Evolutionary conservation across 2,888 invertebrate species (phyloP).

Genomic region (Sisyra terminalis): DNA sequence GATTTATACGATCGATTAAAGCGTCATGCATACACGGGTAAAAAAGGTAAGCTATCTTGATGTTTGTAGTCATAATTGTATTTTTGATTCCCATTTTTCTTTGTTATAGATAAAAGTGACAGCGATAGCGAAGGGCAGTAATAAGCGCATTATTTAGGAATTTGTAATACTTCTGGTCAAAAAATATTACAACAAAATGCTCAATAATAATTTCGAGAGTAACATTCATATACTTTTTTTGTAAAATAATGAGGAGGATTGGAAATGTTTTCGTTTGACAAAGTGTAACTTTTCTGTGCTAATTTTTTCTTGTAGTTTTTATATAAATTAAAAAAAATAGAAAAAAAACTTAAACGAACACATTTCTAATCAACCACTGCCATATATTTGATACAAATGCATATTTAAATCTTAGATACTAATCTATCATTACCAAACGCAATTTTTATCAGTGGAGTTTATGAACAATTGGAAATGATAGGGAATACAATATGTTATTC

Average conservation of each 20-base stretch:
- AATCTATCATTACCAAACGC: too few relatives aligned
- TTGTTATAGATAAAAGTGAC: slow-evolving; percentile 75
- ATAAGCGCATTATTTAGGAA: slow-evolving; percentile 17
- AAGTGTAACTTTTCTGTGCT: not conserved
- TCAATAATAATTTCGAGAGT: slow-evolving; percentile 1
- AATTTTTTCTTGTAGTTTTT: too few relatives aligned
- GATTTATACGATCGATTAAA: slow-evolving; percentile 90
- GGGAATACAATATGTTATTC: too few relatives aligned
- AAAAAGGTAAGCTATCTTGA: slow-evolving; percentile 57
- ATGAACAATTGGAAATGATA: too few relatives aligned
- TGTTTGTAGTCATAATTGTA: not conserved
- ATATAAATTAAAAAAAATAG: too few relatives aligned
- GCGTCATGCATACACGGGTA: slow-evolving; percentile 86
- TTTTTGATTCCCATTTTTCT: slow-evolving; percentile 11
- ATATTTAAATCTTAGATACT: too few relatives aligned
- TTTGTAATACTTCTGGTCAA: slow-evolving; percentile 7
- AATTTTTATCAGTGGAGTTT: too few relatives aligned
- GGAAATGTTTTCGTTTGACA: slow-evolving; percentile 5
- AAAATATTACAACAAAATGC: slow-evolving; percentile 1
- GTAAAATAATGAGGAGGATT: not conserved
- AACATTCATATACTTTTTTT: not conserved
- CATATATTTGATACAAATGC: slow-evolving; percentile 1
- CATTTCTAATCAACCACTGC: slow-evolving; percentile 3
- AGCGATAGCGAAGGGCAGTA: slow-evolving; percentile 89
- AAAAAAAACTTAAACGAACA: not conserved